Percentiles rank a stretch among this genome's conserved stretches.
Conservation (phyloP, 2,797 vertebrate species). For the Lindbergichthys nudifrons region DNA sequence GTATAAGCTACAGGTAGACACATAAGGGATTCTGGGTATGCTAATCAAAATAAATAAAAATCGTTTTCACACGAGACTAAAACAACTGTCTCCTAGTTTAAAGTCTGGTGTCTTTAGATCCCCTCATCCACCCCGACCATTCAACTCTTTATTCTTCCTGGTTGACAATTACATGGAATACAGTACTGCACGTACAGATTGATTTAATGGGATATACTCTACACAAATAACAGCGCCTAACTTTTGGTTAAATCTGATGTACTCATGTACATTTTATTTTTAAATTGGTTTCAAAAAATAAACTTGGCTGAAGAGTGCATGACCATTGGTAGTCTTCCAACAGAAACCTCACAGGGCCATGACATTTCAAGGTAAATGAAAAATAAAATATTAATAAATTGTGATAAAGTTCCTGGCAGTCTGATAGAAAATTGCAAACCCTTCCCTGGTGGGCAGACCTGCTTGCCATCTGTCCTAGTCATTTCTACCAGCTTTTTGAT, state of each 20-base stretch:
- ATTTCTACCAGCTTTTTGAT: conserved; percentile 41
- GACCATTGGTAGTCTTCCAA: not conserved
- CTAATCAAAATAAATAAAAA: no score
- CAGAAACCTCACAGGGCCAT: not conserved
- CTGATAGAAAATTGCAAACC: conserved; percentile 30
- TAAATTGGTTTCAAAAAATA: no score
- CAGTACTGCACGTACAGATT: no score
- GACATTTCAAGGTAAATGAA: not conserved
- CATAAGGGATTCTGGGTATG: not conserved
- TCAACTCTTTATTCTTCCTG: no score
- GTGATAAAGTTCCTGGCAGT: conserved; percentile 11
- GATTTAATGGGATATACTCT: no score
- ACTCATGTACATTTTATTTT: not conserved
- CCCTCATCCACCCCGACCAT: no score
- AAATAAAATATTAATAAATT: conserved; percentile 28
- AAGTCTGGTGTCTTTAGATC: no score
- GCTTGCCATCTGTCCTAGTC: conserved; percentile 6
- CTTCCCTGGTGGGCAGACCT: conserved; percentile 17
- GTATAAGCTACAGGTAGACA: not conserved
- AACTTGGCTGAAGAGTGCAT: not conserved
- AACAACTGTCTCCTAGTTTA: no score
- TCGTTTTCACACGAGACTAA: no score
- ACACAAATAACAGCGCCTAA: no score
- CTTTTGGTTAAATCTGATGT: not conserved
- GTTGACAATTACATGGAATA: no score